These are phyloP conservation scores for Polymixis flavicincta DNA, from an alignment of 2,888 invertebrate genomes.

Conservation along the genomic window DNA sequence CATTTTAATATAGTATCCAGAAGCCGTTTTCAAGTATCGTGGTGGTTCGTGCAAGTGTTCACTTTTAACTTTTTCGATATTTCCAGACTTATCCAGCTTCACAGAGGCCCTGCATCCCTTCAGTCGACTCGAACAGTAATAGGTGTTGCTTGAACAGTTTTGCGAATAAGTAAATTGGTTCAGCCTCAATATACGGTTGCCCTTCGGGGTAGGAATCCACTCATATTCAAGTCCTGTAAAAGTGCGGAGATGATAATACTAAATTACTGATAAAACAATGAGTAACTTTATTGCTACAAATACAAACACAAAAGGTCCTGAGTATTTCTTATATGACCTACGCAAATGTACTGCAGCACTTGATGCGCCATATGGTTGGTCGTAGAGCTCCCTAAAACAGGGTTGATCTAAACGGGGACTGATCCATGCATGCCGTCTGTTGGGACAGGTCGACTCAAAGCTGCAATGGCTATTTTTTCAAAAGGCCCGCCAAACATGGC, in stretches of 20 bases:
- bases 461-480: too few relatives aligned
- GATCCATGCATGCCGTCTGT: too few relatives aligned
- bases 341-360: too few relatives aligned
- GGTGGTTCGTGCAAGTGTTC: constrained; percentile 21
- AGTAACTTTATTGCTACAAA: neutral
- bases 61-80: neutral
- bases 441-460: too few relatives aligned
- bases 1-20: constrained; percentile 19
- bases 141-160: neutral
- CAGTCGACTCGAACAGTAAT: constrained; percentile 16
- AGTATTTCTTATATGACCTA: too few relatives aligned
- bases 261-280: neutral
- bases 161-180: constrained; percentile 24
- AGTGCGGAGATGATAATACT: neutral
- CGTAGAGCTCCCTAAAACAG: too few relatives aligned
- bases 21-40: constrained; percentile 7
- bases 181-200: constrained; percentile 21
- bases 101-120: constrained; percentile 23
- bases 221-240: constrained; percentile 20
- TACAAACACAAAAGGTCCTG: neutral
- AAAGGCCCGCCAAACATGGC: too few relatives aligned
- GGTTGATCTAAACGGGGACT: too few relatives aligned
- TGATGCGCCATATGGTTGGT: too few relatives aligned
- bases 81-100: constrained; percentile 18
- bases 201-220: constrained; percentile 18